phyloP scores from a whole-genome alignment of 2,113 vertebrate species.

The Recurvirostra avosetta region DNA sequence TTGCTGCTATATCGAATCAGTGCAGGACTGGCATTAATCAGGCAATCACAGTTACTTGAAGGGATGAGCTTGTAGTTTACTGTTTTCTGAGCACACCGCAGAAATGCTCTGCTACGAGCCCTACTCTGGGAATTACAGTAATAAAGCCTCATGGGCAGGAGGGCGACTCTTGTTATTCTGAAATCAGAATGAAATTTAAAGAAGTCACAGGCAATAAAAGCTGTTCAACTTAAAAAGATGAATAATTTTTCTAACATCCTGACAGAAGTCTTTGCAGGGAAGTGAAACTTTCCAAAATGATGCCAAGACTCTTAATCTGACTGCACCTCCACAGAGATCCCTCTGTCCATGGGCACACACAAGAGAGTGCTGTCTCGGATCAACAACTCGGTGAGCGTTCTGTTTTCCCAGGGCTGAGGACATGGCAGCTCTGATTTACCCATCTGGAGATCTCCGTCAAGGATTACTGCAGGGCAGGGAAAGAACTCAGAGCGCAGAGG shows the following conservation, averaged over 20 bases:
- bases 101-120: conserved; percentile 3
- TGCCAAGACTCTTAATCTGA: background rate
- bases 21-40: background rate
- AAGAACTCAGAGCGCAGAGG: background rate
- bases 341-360: background rate
- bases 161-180: background rate
- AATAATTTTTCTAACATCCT: background rate
- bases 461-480: background rate
- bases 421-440: background rate
- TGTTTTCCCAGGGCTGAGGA: background rate
- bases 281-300: background rate
- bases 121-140: conserved; percentile 43
- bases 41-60: background rate
- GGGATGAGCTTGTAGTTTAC: background rate
- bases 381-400: background rate
- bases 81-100: background rate
- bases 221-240: background rate
- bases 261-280: background rate
- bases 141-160: conserved; percentile 52
- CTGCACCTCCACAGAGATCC: background rate
- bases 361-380: rapidly evolving
- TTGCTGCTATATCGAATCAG: background rate
- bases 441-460: background rate
- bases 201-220: background rate
- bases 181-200: conserved; percentile 7